phyloP scores from a whole-genome alignment of 1,140 invertebrate genomes.

The Brachystomella parvula region DNA sequence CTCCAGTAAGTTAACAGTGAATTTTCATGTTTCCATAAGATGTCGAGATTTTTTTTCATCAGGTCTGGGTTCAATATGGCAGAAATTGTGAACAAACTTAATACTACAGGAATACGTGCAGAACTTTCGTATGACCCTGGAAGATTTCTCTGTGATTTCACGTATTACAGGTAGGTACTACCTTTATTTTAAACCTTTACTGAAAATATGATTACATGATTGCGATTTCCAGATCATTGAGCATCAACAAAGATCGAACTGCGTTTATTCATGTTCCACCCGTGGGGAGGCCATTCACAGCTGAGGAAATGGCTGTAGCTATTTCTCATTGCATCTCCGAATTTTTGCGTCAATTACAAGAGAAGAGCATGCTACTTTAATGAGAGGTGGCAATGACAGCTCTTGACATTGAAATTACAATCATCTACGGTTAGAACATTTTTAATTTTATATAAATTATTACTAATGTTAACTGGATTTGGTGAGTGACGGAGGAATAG shows the following conservation, averaged over 20 bases:
- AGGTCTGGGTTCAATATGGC: slow-evolving; percentile 45
- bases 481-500: too few species aligned
- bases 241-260: slow-evolving; percentile 43
- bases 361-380: slow-evolving; percentile 14
- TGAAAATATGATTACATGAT: background rate
- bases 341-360: slow-evolving; percentile 34
- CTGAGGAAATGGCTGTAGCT: slow-evolving; percentile 33
- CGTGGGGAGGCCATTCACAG: slow-evolving; percentile 39
- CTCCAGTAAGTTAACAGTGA: slow-evolving; percentile 33
- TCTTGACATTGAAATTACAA: background rate
- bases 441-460: slow-evolving; percentile 5
- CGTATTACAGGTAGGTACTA: slow-evolving; percentile 42
- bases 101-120: slow-evolving; percentile 40
- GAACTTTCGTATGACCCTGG: slow-evolving; percentile 45
- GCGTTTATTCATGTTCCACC: slow-evolving; percentile 51
- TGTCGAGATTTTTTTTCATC: slow-evolving; percentile 18
- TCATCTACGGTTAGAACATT: background rate
- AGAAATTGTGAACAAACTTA: slow-evolving; percentile 42
- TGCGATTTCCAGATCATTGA: slow-evolving; percentile 40
- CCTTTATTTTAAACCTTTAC: background rate
- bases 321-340: slow-evolving; percentile 33
- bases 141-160: slow-evolving; percentile 50
- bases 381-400: background rate
- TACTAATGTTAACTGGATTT: too few species aligned
- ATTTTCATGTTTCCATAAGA: slow-evolving; percentile 8